These are phyloP conservation scores for Cichlasoma orientale DNA, from an alignment of 2,797 vertebrate genomes.

Conservation along the genomic window DNA sequence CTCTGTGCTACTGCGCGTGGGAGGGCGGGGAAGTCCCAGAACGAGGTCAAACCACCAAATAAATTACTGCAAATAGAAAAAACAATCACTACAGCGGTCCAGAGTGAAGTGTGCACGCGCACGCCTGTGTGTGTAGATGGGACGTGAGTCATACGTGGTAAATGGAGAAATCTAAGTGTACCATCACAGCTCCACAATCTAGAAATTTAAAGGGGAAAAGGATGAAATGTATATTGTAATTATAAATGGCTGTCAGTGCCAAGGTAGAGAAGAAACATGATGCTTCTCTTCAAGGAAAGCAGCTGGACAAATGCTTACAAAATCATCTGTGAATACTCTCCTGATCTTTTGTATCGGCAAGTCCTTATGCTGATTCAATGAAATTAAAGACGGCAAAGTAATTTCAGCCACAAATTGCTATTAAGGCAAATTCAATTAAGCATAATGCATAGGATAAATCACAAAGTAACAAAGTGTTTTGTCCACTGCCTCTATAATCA, in stretches of 20 bases:
- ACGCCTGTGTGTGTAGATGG: fast-evolving
- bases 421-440: not conserved
- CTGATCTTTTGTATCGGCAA: not conserved
- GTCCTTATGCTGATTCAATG: too few species aligned
- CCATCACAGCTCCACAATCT: not conserved
- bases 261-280: too few species aligned
- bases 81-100: not conserved
- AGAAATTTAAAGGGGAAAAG: not conserved
- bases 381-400: too few species aligned
- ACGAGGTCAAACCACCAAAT: not conserved
- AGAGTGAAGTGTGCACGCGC: not conserved
- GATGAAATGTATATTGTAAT: not conserved
- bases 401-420: not conserved
- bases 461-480: not conserved
- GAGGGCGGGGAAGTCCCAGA: not conserved
- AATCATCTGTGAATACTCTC: not conserved
- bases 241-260: not conserved
- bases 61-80: not conserved
- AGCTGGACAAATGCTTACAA: not conserved
- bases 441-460: not conserved
- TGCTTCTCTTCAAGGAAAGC: not conserved
- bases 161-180: too few species aligned
- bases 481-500: not conserved
- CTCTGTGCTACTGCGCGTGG: not conserved
- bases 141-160: not conserved